phyloP scores from a whole-genome alignment of 92 coral and sea anemone genomes.

The Plumapathes pennacea region DNA sequence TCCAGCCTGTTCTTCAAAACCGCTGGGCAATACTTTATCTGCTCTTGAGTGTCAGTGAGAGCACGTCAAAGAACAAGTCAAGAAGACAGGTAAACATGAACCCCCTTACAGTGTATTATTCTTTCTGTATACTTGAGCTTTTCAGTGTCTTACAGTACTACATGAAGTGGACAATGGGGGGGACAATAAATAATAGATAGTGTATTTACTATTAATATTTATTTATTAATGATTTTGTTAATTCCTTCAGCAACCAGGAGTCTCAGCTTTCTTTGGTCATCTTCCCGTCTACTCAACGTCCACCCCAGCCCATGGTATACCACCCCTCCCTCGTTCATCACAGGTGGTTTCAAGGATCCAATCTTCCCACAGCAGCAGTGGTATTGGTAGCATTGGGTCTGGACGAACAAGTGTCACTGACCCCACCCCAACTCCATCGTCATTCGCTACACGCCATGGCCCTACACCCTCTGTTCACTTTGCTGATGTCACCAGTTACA shows the following conservation, averaged over 20 bases:
- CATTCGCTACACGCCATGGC: conserved; percentile 48
- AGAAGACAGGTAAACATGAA: conserved; percentile 78
- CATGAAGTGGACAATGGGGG: too few species aligned
- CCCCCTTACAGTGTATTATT: too few species aligned
- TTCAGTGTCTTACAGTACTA: too few species aligned
- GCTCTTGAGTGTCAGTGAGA: conserved; percentile 78
- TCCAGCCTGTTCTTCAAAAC: conserved; percentile 76
- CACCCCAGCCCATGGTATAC: conserved; percentile 79
- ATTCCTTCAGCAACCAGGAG: conserved; percentile 10
- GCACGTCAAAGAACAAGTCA: conserved; percentile 38
- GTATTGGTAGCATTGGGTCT: conserved; percentile 75
- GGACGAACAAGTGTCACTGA: conserved; percentile 34
- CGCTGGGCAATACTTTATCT: conserved; percentile 91
- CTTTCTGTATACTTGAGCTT: too few species aligned
- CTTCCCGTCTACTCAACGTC: conserved; percentile 84
- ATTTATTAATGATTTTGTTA: background rate
- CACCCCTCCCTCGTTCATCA: conserved; percentile 34
- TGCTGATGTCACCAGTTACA: conserved; percentile 51
- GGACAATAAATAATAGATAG: too few species aligned
- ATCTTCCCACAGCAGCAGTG: conserved; percentile 86
- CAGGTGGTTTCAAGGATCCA: conserved; percentile 21
- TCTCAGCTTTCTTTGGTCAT: conserved; percentile 76
- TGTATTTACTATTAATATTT: too few species aligned
- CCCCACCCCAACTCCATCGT: conserved; percentile 58
- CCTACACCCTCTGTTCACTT: conserved; percentile 74